Percentiles rank a stretch among this genome's conserved stretches.
Evolutionary conservation across 2,888 invertebrate species (phyloP).

Genomic region (Meiosimyza decipiens): DNA sequence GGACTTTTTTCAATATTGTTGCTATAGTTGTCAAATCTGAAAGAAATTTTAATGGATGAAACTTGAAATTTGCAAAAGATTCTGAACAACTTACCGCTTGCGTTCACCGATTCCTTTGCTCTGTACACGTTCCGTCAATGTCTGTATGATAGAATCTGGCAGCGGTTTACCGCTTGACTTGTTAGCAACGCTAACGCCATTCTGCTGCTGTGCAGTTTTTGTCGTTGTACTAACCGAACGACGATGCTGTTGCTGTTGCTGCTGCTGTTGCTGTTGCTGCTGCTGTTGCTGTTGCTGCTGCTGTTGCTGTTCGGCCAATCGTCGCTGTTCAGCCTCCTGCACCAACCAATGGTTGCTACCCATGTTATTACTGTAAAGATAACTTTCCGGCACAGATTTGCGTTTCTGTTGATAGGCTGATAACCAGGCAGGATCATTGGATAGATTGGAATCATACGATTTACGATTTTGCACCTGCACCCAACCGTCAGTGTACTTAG

Average conservation of each 20-base stretch:
- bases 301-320: constrained; percentile 73
- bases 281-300: constrained; percentile 59
- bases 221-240: constrained; percentile 37
- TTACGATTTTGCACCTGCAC: constrained; percentile 64
- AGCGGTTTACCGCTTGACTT: constrained; percentile 71
- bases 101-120: constrained; percentile 69
- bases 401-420: constrained; percentile 77
- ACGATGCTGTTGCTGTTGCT: constrained; percentile 43
- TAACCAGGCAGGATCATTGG: constrained; percentile 65
- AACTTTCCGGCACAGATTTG: constrained; percentile 70
- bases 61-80: no score
- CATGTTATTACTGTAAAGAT: constrained; percentile 58
- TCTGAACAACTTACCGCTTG: constrained; percentile 68
- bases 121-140: constrained; percentile 77
- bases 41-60: constrained; percentile 30
- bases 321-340: constrained; percentile 89
- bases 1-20: constrained; percentile 47
- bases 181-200: constrained; percentile 20
- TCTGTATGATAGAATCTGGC: constrained; percentile 77
- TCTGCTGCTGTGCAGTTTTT: constrained; percentile 41
- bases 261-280: constrained; percentile 65
- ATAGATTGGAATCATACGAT: constrained; percentile 53
- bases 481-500: constrained; percentile 74
- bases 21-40: constrained; percentile 46
- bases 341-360: constrained; percentile 86